A percentile compares a stretch with the other conserved stretches of the same genome.
Evolutionary conservation across 2,888 invertebrate species (phyloP).

Genomic region (Gryllus longicercus): DNA sequence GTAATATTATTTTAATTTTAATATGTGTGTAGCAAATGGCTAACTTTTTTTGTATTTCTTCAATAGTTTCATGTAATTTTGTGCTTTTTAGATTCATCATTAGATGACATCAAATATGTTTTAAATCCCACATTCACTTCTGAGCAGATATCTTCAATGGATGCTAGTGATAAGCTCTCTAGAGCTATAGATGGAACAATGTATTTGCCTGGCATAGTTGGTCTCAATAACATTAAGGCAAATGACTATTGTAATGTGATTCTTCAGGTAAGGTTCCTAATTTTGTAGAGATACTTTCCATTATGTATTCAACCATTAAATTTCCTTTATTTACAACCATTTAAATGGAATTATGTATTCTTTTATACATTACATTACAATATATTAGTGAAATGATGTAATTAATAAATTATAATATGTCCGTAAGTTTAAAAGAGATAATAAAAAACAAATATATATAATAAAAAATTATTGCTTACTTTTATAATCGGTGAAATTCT

Average conservation of each 20-base stretch:
- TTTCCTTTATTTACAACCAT: too few relatives aligned
- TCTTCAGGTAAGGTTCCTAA: conserved; percentile 64
- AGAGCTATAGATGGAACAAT: conserved; percentile 94
- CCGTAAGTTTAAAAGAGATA: too few relatives aligned
- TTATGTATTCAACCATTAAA: too few relatives aligned
- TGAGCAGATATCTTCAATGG: conserved; percentile 77
- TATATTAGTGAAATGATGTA: too few relatives aligned
- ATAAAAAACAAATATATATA: too few relatives aligned
- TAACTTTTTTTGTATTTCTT: neutral
- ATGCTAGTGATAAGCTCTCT: conserved; percentile 77
- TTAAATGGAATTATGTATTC: too few relatives aligned
- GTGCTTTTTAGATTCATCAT: conserved; percentile 70
- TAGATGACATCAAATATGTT: conserved; percentile 98
- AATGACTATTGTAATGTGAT: conserved; percentile 99
- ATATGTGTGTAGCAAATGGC: neutral
- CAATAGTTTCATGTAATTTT: neutral
- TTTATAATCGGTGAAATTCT: too few relatives aligned
- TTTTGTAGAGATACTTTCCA: too few relatives aligned
- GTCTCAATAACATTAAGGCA: conserved; percentile 97
- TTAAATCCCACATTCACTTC: conserved; percentile 92
- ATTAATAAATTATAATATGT: too few relatives aligned
- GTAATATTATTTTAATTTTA: conserved; percentile 50
- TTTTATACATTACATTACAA: too few relatives aligned
- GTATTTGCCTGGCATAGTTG: conserved; percentile 95
- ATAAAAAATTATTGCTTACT: too few relatives aligned